Percentiles rank a stretch among this genome's conserved stretches.
phyloP scores from a whole-genome alignment of 2,888 invertebrate genomes.

The Nycteola revayana region DNA sequence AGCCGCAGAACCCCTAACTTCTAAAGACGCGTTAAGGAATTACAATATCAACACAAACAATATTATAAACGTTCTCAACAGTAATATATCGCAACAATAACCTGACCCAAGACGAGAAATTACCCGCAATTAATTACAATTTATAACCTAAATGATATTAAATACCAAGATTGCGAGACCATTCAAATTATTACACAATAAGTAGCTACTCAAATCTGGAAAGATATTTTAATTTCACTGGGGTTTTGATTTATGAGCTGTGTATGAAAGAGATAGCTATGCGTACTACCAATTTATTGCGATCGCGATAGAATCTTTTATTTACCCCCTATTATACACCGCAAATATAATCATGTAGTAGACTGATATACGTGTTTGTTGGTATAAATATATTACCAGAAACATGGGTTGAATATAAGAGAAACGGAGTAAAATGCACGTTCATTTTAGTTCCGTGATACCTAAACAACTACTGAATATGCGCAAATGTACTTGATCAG shows the following conservation, averaged over 20 bases:
- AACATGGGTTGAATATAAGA: too few relatives aligned
- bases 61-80: conserved; percentile 31
- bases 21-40: background rate
- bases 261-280: conserved; percentile 67
- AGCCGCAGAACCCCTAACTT: background rate
- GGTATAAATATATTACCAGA: too few relatives aligned
- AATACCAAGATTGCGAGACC: conserved; percentile 38
- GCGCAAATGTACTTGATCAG: too few relatives aligned
- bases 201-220: conserved; percentile 39
- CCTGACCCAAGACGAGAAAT: conserved; percentile 41
- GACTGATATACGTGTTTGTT: too few relatives aligned
- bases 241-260: conserved; percentile 65
- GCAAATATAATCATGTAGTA: too few relatives aligned
- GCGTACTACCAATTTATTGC: conserved; percentile 42
- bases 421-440: too few relatives aligned
- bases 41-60: conserved; percentile 24
- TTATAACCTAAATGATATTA: conserved; percentile 43
- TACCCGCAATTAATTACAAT: conserved; percentile 48
- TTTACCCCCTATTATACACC: too few relatives aligned
- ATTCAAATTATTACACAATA: conserved; percentile 41
- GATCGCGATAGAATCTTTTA: conserved; percentile 11
- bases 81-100: conserved; percentile 38
- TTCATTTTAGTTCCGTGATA: too few relatives aligned
- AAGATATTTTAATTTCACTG: conserved; percentile 65
- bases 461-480: too few relatives aligned